These are phyloP conservation scores for Gryon sp. DNA, from an alignment of 1,140 invertebrate species.

Conservation along the genomic window DNA sequence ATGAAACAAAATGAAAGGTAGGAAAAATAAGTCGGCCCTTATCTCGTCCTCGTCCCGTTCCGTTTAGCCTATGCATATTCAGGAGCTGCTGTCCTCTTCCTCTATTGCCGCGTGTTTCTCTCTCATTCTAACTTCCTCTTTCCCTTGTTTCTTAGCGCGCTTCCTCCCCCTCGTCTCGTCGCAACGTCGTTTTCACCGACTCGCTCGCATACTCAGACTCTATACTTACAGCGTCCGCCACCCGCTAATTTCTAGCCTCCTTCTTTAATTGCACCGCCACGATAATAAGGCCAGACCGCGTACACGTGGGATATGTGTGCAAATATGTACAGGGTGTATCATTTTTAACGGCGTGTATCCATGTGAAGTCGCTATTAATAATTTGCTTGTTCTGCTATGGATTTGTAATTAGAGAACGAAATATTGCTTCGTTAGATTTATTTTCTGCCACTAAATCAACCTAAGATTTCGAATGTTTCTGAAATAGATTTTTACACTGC, in stretches of 20 bases:
- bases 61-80: slow-evolving; percentile 78
- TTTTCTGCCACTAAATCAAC: no score
- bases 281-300: slow-evolving; percentile 72
- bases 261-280: slow-evolving; percentile 76
- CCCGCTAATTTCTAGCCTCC: slow-evolving; percentile 78
- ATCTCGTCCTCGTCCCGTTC: slow-evolving; percentile 70
- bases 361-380: slow-evolving; percentile 5
- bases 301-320: slow-evolving; percentile 44
- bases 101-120: slow-evolving; percentile 40
- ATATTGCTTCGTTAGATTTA: no score
- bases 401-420: not conserved
- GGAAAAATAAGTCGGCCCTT: slow-evolving; percentile 78
- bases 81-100: slow-evolving; percentile 64
- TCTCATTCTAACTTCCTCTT: slow-evolving; percentile 60
- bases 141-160: slow-evolving; percentile 56
- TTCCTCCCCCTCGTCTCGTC: slow-evolving; percentile 57
- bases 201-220: slow-evolving; percentile 66
- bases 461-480: no score
- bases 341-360: not conserved
- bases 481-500: no score
- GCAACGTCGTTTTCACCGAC: slow-evolving; percentile 58
- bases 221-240: slow-evolving; percentile 76
- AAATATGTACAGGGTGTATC: slow-evolving; percentile 50
- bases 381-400: not conserved
- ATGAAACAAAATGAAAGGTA: slow-evolving; percentile 73